Base-by-base conservation (phyloP, 2,888 invertebrate species). In the Drosophila merina region DNA sequence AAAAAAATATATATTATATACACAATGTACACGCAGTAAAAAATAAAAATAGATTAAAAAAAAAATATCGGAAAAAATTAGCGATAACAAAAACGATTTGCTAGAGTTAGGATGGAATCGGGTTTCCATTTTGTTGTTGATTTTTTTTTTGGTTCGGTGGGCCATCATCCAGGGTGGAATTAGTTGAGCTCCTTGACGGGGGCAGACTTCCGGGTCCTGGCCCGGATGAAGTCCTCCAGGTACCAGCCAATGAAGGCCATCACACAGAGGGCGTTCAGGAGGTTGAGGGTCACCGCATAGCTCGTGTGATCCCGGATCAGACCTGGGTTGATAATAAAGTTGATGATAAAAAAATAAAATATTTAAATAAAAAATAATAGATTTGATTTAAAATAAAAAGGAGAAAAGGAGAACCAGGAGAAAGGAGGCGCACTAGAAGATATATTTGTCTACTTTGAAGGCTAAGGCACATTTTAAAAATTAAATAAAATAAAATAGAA, bases 251-350 rank as follows among this genome's bases (percentile, higher is more conserved):
- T 80, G 0, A 94, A 93, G 0, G 95, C 95, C 9, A 93, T 72
- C 86, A 93, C 93, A 3, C 95, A 95, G 73, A 95, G 93, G 9
- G 94, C 92, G 76, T 95, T 95, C 3, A 95, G 90, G 66, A 93
- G 93, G 85, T 95, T 94, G n/a, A 95, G 90, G 2, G 94, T 94
- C 10, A 94, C 91, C 1, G 93, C 92, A 71, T 94, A 95, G 48
- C 94, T 92, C 5, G 94, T 93, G 3, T 91, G 91, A 82, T 95
- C 95, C 83, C 94, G 93, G 36, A 95, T 93, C 92, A 93, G 93
- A 71, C 95, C 95, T 95, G 88, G 20, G 20, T 2, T 2, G n/a
- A n/a, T n/a, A n/a, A n/a, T n/a, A 20, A 20, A 20, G 20, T 20
- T 20, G 2, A 20, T 0, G 33, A 26, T 26, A 45, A 36, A 28